Evolutionary conservation across 2,113 vertebrate species (phyloP).

Genomic region (Semicossyphus pulcher): DNA sequence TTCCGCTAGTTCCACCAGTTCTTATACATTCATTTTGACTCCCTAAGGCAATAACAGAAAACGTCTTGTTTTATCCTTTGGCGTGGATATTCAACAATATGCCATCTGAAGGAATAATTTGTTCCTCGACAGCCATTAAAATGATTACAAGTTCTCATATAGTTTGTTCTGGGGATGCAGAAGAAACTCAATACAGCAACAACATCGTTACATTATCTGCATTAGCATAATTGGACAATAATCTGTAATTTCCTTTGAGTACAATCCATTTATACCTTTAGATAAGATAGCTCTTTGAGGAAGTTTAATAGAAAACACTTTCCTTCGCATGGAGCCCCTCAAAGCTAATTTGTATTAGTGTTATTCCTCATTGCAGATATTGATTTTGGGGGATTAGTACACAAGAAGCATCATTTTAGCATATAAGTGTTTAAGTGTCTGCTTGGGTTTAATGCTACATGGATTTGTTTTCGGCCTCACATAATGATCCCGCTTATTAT

Average conservation of each 20-base stretch:
- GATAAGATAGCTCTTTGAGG: background rate
- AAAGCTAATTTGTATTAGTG: constrained; percentile 9
- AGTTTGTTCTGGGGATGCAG: constrained; percentile 25
- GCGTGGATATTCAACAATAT: constrained; percentile 85
- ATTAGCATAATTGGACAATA: constrained; percentile 2
- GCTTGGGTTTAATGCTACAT: constrained; percentile 60
- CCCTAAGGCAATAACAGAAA: constrained; percentile 92
- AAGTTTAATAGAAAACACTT: constrained; percentile 5
- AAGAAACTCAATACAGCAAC: constrained; percentile 26
- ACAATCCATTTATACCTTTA: background rate
- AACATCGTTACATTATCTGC: constrained; percentile 27
- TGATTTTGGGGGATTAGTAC: constrained; percentile 11
- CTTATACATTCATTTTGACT: constrained; percentile 94
- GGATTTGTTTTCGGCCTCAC: constrained; percentile 31
- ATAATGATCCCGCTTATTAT: constrained; percentile 17
- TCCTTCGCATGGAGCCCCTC: constrained; percentile 1
- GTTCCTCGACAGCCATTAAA: constrained; percentile 36
- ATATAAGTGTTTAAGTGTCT: constrained; percentile 46
- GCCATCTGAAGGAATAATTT: constrained; percentile 12
- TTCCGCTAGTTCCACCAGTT: constrained; percentile 79
- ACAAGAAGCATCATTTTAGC: constrained; percentile 33
- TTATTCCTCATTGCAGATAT: constrained; percentile 30
- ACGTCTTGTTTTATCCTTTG: constrained; percentile 86
- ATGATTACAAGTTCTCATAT: constrained; percentile 18
- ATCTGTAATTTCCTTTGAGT: constrained; percentile 16